Evolutionary conservation across 2,888 invertebrate genomes (phyloP), one percentile per base, ranked within the genome.

Genomic region (Eupeodes luniger): DNA sequence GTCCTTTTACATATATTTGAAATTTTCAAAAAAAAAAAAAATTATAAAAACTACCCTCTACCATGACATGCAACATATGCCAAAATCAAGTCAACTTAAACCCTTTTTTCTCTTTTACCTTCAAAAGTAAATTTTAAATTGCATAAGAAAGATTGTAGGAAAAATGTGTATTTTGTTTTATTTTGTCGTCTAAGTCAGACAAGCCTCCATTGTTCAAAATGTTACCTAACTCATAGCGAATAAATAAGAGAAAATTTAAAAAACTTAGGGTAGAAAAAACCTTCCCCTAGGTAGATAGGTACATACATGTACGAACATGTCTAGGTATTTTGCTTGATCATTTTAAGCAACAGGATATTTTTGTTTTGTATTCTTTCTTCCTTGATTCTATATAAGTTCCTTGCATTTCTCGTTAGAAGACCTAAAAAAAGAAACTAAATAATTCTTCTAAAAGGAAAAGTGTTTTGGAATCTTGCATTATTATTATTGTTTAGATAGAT

Each of bases 31-130:
- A 9, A 11, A 53, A 36, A 69, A 19, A 19, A 19, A 19, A 14
- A 57, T 1, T 4, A 72, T 14, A 59, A 44, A 27, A 47, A 57
- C 57, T 19, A 59, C 72, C 72, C 47, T 72, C 57, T 62, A 61
- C 61, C 53, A 40, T 57, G 62, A 40, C 81, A 81, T 82, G 82
- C 77, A 78, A 82, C 82, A 83, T 78, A 83, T 83, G 82, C 66
- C 72, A 62, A 82, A 57, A 47, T 49, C 53, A 77, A 78, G 64
- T 82, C 70, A 83, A 78, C 64, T 78, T 53, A 79, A 83, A 78
- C 78, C 83, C 79, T 59, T 72, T 79, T 14, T 57, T 79, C 14
- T 5, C 0, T 5, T 3, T 3, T 16, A 53, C 0, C 53, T 16
- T 16, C 11, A 5, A 5, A 44, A 49, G 19, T 14, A 66, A 66